Conservation (phyloP, 2,888 invertebrate species). For the Pecten maximus region DNA sequence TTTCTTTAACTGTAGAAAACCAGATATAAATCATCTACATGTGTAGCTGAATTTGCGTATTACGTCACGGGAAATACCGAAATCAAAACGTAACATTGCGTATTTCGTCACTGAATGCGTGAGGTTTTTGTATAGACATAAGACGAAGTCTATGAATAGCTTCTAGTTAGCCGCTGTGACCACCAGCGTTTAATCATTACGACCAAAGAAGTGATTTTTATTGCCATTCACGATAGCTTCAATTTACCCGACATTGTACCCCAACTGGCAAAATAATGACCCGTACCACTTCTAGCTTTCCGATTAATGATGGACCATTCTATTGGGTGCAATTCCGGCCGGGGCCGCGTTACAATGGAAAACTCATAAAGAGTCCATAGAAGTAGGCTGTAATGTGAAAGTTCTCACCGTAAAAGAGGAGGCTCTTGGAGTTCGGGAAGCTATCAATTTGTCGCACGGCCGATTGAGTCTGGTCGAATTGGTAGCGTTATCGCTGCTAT, state of each 20-base stretch:
- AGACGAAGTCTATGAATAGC: neutral
- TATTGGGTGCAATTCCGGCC: constrained; percentile 27
- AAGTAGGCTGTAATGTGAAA: neutral
- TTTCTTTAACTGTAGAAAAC: too few species aligned
- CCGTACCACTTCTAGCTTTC: neutral
- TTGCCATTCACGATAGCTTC: constrained; percentile 4
- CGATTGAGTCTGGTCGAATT: constrained; percentile 54
- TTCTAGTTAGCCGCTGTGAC: neutral
- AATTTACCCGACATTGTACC: constrained; percentile 29
- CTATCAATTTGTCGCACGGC: constrained; percentile 52
- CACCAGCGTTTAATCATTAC: constrained; percentile 26
- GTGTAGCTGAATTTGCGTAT: too few species aligned
- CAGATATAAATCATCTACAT: too few species aligned
- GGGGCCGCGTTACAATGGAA: constrained; percentile 1
- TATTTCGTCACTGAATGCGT: neutral
- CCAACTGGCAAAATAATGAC: constrained; percentile 27
- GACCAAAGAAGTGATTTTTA: constrained; percentile 30
- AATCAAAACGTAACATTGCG: neutral
- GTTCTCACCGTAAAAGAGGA: constrained; percentile 24
- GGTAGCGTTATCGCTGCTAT: constrained; percentile 48
- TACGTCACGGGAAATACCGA: neutral
- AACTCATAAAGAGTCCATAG: constrained; percentile 3
- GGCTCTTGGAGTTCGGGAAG: constrained; percentile 21
- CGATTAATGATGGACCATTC: constrained; percentile 28
- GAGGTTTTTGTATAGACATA: neutral